phyloP scores from a whole-genome alignment of 2,113 vertebrate species.

The Xiphophorus couchianus region DNA sequence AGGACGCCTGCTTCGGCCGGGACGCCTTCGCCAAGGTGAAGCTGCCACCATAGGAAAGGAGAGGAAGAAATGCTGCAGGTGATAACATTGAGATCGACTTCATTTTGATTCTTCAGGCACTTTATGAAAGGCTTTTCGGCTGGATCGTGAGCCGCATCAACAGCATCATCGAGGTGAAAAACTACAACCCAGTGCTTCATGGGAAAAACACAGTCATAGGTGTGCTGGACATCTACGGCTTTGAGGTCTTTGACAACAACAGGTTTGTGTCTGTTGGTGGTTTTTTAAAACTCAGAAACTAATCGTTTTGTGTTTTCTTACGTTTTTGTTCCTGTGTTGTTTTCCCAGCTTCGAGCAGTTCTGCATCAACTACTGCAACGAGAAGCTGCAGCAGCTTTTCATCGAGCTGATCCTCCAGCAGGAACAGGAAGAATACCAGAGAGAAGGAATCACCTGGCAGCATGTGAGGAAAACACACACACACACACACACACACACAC shows the following conservation, averaged over 20 bases:
- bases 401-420: constrained; percentile 91
- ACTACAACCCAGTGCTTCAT: constrained; percentile 85
- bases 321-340: constrained; percentile 11
- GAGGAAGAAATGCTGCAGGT: too few relatives aligned
- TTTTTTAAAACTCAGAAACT: not conserved
- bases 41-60: too few relatives aligned
- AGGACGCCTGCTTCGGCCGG: constrained; percentile 87
- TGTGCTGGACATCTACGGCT: constrained; percentile 94
- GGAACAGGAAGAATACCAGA: constrained; percentile 89
- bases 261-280: constrained; percentile 77
- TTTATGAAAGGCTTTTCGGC: constrained; percentile 92
- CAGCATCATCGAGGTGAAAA: constrained; percentile 83
- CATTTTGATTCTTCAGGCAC: constrained; percentile 75
- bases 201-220: constrained; percentile 96
- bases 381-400: constrained; percentile 95
- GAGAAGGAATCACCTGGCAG: constrained; percentile 90
- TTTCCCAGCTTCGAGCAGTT: constrained; percentile 90
- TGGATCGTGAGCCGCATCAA: constrained; percentile 93
- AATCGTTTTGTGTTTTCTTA: not conserved
- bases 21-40: constrained; percentile 92
- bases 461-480: constrained; percentile 76
- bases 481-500: not conserved
- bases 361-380: constrained; percentile 92
- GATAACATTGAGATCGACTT: too few relatives aligned
- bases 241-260: constrained; percentile 95